Base-by-base conservation (phyloP, 2,113 vertebrate species). In the Spea multiplicata region DNA sequence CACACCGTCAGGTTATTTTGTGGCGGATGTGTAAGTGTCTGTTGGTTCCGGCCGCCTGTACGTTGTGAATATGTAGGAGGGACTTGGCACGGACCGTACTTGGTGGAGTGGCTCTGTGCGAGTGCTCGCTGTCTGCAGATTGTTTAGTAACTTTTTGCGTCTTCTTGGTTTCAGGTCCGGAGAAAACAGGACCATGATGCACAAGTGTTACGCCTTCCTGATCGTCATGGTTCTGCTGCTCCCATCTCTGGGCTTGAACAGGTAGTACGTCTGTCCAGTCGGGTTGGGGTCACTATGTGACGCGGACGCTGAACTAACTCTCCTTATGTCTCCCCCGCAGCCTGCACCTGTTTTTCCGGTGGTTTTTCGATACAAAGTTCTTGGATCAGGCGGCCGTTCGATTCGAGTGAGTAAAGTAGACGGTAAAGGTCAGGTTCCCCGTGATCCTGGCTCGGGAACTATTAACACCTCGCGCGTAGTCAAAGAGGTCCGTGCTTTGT, bases 181-280 rank as follows among this genome's bases (percentile, higher is more conserved):
- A 81, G 97, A 99, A 84, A 99, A 99, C 85, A 93, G 97, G 85
- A 98, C 96, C 1, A 99, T 96, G 0, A 99, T 99, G 97, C 97
- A 98, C 85, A 99, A 99, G 84, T 99, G 97, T 86, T 99, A 99
- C 89, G 98, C 96, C 30, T 99, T 99, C 87, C 92, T 99, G 82
- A 97, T 99, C 88, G 96, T 99, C 69, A 99, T 99, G 97, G 97
- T 99, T 75, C 86, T 99, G 75, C 90, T 99, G 62, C 91, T 99
- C 84, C 97, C 97, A 0, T 99, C 97, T 0, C 88, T 99, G 53
- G 97, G 97, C 71, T 92, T 99, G 81, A 98, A 93, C 96, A 99
- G 97, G 97, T 99, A 88, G 64, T 16, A 1, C 48, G 8, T 12
- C 13, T 44, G 10, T 44, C 7, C 5, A 8, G 4, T 6, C 30